Conservation (phyloP, 2,113 vertebrate species). For the Formicarius rufipectus region DNA sequence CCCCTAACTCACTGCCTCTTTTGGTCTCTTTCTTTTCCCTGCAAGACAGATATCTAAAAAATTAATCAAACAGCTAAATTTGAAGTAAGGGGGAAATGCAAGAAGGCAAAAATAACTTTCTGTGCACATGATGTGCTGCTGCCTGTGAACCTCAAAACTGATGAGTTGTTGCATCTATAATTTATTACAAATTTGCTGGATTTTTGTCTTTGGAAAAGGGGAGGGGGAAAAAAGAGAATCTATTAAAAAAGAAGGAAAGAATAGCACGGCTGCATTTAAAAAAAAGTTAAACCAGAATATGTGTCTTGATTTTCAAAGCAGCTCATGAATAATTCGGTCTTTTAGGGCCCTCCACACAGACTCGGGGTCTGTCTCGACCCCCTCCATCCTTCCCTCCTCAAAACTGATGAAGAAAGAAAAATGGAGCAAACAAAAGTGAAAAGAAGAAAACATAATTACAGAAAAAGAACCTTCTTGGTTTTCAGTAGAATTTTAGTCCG, state of each 20-base stretch:
- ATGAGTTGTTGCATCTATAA: constrained; percentile 54
- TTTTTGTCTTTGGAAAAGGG: constrained; percentile 52
- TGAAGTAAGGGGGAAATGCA: constrained; percentile 13
- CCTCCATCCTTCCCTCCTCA: background rate
- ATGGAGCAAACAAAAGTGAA: background rate
- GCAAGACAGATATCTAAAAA: constrained; percentile 62
- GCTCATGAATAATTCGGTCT: constrained; percentile 33
- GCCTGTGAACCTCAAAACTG: constrained; percentile 3
- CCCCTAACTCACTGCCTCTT: background rate
- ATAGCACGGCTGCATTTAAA: background rate
- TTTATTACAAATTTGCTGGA: constrained; percentile 61
- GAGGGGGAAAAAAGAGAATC: background rate
- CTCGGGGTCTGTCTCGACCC: background rate
- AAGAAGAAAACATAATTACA: background rate
- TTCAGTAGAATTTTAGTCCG: background rate
- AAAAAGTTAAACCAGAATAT: constrained; percentile 32
- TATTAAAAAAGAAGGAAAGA: constrained; percentile 5
- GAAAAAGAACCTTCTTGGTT: background rate
- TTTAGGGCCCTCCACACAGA: background rate
- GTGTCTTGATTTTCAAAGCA: constrained; percentile 24
- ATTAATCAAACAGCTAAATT: constrained; percentile 59
- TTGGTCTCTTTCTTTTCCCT: background rate
- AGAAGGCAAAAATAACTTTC: constrained; percentile 21
- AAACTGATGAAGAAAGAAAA: background rate
- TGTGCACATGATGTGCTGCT: constrained; percentile 6